phyloP scores from a whole-genome alignment of 2,113 vertebrate genomes.

The Solea senegalensis region DNA sequence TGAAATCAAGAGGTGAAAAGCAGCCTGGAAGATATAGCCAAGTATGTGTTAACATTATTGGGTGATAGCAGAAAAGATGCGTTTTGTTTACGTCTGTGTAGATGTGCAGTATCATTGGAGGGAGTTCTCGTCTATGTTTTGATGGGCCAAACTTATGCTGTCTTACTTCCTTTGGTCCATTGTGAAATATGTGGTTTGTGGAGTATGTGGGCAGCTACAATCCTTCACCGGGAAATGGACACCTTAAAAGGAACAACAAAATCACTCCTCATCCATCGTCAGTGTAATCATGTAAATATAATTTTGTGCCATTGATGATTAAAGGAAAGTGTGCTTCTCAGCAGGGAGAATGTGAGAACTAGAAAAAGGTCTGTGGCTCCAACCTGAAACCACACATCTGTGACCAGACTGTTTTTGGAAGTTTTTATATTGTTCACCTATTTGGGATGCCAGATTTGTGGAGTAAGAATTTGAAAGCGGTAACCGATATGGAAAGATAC shows the following conservation, averaged over 20 bases:
- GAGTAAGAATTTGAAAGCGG: background rate
- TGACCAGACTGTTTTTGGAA: conserved; percentile 31
- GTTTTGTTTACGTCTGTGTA: conserved; percentile 21
- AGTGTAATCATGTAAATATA: conserved; percentile 38
- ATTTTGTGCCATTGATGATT: conserved; percentile 45
- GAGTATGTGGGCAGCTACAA: conserved; percentile 33
- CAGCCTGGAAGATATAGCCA: conserved; percentile 42
- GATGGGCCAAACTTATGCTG: conserved; percentile 40
- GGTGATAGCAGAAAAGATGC: conserved; percentile 12
- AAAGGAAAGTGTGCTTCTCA: conserved; percentile 19
- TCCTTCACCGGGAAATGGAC: conserved; percentile 18
- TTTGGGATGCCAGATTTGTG: too few species aligned
- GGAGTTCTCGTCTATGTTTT: conserved; percentile 24
- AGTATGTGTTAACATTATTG: conserved; percentile 27
- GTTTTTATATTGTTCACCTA: background rate
- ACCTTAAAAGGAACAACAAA: background rate
- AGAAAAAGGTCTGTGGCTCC: conserved; percentile 4
- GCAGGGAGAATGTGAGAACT: conserved; percentile 30
- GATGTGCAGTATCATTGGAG: conserved; percentile 25
- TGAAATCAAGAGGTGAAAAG: conserved; percentile 10
- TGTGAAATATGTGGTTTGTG: conserved; percentile 25
- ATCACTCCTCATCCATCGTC: conserved; percentile 34
- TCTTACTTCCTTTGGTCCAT: conserved; percentile 10
- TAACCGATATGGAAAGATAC: conserved; percentile 28
- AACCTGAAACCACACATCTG: conserved; percentile 29